Conservation (phyloP, 2,113 vertebrate genomes). For the Eubucco bourcierii region DNA sequence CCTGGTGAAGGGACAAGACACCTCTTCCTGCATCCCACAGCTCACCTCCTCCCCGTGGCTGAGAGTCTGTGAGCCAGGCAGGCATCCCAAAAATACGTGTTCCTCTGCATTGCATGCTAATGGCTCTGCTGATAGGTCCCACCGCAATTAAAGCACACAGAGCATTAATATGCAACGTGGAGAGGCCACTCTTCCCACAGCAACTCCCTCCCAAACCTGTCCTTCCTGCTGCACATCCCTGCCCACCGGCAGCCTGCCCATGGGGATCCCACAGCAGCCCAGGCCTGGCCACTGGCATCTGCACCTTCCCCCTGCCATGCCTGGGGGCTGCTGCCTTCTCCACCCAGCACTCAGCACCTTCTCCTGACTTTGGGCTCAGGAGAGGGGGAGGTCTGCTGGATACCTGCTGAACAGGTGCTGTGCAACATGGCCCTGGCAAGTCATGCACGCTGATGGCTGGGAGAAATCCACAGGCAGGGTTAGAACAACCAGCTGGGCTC, state of each 20-base stretch:
- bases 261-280: constrained; percentile 59
- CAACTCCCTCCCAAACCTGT: constrained; percentile 65
- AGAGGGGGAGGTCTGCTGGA: background rate
- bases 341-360: background rate
- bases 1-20: background rate
- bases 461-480: background rate
- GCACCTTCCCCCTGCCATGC: background rate
- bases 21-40: constrained; percentile 30
- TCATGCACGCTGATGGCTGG: background rate
- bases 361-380: background rate
- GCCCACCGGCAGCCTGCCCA: constrained; percentile 52
- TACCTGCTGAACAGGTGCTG: background rate
- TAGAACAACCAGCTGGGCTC: background rate
- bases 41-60: background rate
- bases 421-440: rapidly evolving
- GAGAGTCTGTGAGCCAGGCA: constrained; percentile 6
- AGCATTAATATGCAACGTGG: constrained; percentile 41
- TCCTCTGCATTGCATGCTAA: constrained; percentile 58
- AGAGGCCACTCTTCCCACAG: constrained; percentile 68
- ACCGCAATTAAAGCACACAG: constrained; percentile 38
- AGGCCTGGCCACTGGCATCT: background rate
- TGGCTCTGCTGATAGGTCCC: constrained; percentile 29
- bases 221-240: constrained; percentile 64
- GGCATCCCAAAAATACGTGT: constrained; percentile 62
- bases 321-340: background rate